Conservation (phyloP, 1,140 invertebrate species). For the Danaus plexippus region DNA sequence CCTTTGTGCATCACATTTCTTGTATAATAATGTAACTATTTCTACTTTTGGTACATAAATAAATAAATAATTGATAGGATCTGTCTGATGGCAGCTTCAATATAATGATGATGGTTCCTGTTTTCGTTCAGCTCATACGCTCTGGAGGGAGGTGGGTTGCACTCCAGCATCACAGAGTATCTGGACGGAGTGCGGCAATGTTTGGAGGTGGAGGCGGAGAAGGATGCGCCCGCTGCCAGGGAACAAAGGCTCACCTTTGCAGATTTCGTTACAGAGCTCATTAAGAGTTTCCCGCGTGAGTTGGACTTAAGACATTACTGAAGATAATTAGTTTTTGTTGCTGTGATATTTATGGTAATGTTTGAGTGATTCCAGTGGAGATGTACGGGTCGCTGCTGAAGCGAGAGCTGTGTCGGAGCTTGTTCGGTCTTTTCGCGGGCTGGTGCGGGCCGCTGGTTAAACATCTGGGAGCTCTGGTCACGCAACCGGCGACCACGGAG, state of each 20-base stretch:
- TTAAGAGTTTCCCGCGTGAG: slow-evolving; percentile 92
- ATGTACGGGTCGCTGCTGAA: slow-evolving; percentile 88
- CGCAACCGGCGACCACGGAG: slow-evolving; percentile 38
- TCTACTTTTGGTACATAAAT: too few relatives aligned
- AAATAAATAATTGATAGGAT: too few relatives aligned
- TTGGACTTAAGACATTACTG: slow-evolving; percentile 17
- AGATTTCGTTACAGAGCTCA: slow-evolving; percentile 93
- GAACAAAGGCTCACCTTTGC: slow-evolving; percentile 95
- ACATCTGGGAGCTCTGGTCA: slow-evolving; percentile 59
- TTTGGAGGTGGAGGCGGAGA: slow-evolving; percentile 92
- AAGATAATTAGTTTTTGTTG: background rate
- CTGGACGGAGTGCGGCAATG: slow-evolving; percentile 94
- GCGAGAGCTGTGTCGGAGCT: slow-evolving; percentile 85
- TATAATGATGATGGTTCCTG: too few relatives aligned
- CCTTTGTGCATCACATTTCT: too few relatives aligned
- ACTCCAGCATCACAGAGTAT: slow-evolving; percentile 93
- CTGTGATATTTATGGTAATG: slow-evolving; percentile 59
- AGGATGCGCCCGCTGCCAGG: slow-evolving; percentile 83
- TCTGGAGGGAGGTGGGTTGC: slow-evolving; percentile 85
- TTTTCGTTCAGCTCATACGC: slow-evolving; percentile 78
- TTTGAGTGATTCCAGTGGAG: slow-evolving; percentile 72
- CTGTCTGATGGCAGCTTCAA: too few relatives aligned
- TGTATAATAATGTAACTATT: too few relatives aligned
- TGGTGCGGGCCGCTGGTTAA: slow-evolving; percentile 92
- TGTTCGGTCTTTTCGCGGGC: slow-evolving; percentile 93